Evolutionary conservation across 2,113 vertebrate genomes (phyloP).

Genomic region (Romanogobio albipinnatus): DNA sequence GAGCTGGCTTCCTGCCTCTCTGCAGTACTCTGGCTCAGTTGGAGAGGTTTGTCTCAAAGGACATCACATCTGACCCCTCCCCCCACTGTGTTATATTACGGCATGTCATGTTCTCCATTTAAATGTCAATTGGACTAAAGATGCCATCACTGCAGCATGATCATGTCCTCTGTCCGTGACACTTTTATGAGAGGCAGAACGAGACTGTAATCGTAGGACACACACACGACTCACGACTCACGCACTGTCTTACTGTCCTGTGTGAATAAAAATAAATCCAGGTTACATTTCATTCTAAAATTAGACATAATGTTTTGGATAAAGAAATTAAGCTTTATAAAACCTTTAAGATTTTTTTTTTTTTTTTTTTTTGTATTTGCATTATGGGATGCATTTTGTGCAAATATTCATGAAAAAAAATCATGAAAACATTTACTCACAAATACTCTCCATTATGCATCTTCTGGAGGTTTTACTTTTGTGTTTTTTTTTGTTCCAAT

Average conservation of each 20-base stretch:
- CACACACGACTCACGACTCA: too few species aligned
- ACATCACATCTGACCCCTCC: conserved; percentile 7
- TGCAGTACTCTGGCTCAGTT: conserved; percentile 14
- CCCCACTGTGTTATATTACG: neutral
- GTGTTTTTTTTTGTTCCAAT: neutral
- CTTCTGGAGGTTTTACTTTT: neutral
- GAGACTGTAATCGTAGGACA: neutral
- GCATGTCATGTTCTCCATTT: conserved; percentile 22
- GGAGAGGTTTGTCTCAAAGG: conserved; percentile 24
- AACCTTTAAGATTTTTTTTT: neutral
- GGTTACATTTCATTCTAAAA: neutral
- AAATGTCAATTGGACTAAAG: conserved; percentile 34
- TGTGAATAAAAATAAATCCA: neutral
- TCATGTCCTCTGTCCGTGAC: conserved; percentile 33
- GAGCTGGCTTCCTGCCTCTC: conserved; percentile 40
- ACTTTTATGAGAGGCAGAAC: conserved; percentile 13
- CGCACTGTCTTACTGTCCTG: neutral
- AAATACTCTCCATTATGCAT: too few species aligned
- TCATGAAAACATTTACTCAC: neutral
- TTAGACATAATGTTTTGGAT: neutral
- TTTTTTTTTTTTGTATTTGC: neutral
- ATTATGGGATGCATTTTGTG: neutral
- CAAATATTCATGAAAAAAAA: too few species aligned
- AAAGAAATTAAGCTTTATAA: neutral
- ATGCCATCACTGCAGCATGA: conserved; percentile 44